Base-by-base conservation (phyloP, 2,888 invertebrate species). In the Sphecodes monilicornis region DNA sequence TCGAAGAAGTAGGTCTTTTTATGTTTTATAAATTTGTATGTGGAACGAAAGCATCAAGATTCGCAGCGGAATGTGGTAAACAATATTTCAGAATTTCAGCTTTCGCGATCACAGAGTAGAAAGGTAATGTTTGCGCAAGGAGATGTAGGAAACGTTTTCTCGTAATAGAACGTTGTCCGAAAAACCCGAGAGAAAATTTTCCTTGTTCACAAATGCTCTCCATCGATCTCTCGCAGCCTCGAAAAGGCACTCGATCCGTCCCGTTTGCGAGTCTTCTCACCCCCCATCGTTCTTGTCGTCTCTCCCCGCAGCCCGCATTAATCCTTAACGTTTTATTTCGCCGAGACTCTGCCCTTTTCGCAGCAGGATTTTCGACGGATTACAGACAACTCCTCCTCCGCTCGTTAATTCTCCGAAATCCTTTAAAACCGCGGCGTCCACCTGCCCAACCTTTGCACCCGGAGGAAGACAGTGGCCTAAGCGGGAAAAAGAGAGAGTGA, bases 341-440 rank as follows among this genome's bases (percentile, higher is more conserved):
- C 70, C 36, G 29, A 32, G 54, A 72, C 64, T 29, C 72, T 68
- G 66, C 43, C 50, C 71, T 26, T 46, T 78, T 79, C 16, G 68
- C 60, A n/a, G 66, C 74, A 22, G 46, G 72, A 68, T 78, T 82
- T 81, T 75, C 78, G 69, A 72, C 76, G 64, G 80, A 86, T 82
- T 80, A 71, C 72, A 50, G 32, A 36, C 69, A 77, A 76, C 70
- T 64, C 16, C 64, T 29, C 18, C n/a, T n/a, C 54, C 29, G 43
- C 74, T 18, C 80, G 75, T 26, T 82, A 85, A 85, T 86, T 78
- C 85, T 22, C 69, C 73, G 13, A 74, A 82, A 86, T 80, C 80
- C 78, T 57, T 76, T 70, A 68, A 26, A n/a, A 72, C 74, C 36
- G n/a, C 80, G 84, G 73, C 64, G 36, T 26, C 74, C n/a, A 74